A percentile compares a stretch with the other conserved stretches of the same genome.
phyloP scores from a whole-genome alignment of 2,797 vertebrate genomes.

The Botia almorhae region DNA sequence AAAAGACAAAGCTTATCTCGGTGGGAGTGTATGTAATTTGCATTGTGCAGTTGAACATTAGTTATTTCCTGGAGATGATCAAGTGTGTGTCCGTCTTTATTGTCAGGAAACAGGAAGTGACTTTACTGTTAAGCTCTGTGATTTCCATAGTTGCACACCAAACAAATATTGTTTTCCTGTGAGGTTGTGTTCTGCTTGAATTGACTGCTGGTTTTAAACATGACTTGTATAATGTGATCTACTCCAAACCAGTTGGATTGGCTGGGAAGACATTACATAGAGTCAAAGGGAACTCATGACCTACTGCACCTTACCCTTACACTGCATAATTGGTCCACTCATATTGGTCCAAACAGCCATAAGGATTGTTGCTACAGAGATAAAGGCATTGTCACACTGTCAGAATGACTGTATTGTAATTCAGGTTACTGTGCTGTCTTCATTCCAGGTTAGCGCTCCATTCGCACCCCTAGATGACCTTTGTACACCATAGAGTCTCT shows the following conservation, averaged over 20 bases:
- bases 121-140: background rate
- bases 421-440: constrained; percentile 29
- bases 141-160: background rate
- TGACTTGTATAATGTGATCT: background rate
- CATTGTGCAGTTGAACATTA: too few species aligned
- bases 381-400: background rate
- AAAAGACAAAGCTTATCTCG: background rate
- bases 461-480: constrained; percentile 17
- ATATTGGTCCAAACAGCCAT: background rate
- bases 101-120: background rate
- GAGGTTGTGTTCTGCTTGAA: background rate
- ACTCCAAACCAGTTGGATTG: background rate
- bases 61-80: background rate
- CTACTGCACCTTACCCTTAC: background rate
- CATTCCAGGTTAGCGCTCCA: background rate
- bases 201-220: background rate
- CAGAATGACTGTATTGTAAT: background rate
- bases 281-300: background rate
- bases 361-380: constrained; percentile 1
- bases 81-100: too few species aligned
- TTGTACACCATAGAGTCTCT: constrained; percentile 2
- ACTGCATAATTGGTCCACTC: background rate
- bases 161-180: background rate
- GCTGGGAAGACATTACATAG: background rate
- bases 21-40: background rate